phyloP scores from a whole-genome alignment of 2,113 vertebrate genomes.

The Gopherus evgoodei region DNA sequence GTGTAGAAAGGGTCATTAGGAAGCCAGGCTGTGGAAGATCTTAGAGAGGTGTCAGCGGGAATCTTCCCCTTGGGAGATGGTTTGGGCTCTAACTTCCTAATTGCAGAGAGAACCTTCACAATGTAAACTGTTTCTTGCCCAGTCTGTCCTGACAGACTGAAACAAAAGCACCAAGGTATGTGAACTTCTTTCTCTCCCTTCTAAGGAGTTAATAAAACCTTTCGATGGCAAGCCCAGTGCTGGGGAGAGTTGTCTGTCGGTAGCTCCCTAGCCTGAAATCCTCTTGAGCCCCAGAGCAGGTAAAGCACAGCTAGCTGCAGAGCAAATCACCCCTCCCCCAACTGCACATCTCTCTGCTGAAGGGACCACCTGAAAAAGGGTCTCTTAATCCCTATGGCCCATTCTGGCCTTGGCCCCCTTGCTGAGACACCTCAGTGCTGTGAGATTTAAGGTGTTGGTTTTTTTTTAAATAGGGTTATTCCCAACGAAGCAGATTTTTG shows the following conservation, averaged over 20 bases:
- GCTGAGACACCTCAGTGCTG: neutral
- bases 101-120: neutral
- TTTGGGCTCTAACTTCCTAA: accelerated
- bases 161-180: neutral
- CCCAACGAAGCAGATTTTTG: neutral
- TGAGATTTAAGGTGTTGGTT: no score
- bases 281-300: accelerated
- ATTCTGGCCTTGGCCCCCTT: neutral
- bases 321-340: neutral
- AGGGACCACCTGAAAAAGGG: neutral
- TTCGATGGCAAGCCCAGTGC: neutral
- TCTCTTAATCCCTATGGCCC: neutral
- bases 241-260: neutral
- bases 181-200: neutral
- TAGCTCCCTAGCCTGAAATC: neutral
- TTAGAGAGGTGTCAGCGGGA: neutral
- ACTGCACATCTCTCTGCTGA: neutral
- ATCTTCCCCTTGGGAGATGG: neutral
- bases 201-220: neutral
- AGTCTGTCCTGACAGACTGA: neutral
- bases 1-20: neutral
- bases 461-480: accelerated
- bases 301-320: neutral
- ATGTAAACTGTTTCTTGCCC: neutral
- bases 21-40: neutral